phyloP scores from a whole-genome alignment of 2,888 invertebrate genomes.

The Eristalis pertinax region DNA sequence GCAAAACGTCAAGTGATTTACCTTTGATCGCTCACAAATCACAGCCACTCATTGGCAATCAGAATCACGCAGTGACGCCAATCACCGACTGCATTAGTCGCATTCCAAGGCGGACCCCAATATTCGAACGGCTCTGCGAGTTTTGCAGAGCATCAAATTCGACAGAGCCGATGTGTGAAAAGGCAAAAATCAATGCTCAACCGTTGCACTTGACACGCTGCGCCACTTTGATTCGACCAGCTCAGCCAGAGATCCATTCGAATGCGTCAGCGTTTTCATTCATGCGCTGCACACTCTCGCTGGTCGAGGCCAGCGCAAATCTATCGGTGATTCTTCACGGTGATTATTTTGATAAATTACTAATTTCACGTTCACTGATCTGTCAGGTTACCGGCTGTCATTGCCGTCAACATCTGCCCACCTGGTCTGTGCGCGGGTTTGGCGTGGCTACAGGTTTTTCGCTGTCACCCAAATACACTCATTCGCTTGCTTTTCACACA shows the following conservation, averaged over 20 bases:
- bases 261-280: constrained; percentile 8
- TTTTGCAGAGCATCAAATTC: background rate
- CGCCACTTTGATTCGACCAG: constrained; percentile 15
- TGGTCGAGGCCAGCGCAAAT: constrained; percentile 18
- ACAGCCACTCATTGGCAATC: constrained; percentile 9
- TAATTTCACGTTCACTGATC: constrained; percentile 50
- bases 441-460: background rate
- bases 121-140: background rate
- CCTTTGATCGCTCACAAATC: constrained; percentile 47
- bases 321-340: constrained; percentile 41
- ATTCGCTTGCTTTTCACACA: background rate
- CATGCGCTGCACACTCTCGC: constrained; percentile 33
- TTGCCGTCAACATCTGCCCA: constrained; percentile 46
- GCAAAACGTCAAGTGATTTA: constrained; percentile 43
- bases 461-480: background rate
- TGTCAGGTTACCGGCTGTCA: constrained; percentile 55
- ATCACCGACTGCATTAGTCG: constrained; percentile 44
- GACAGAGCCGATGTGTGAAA: constrained; percentile 13
- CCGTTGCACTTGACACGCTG: constrained; percentile 35
- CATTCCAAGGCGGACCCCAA: background rate
- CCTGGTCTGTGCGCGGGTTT: background rate
- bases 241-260: constrained; percentile 6
- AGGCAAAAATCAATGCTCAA: constrained; percentile 22
- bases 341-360: constrained; percentile 58
- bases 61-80: constrained; percentile 30